phyloP scores from a whole-genome alignment of 2,797 vertebrate genomes.

The Meda fulgida region DNA sequence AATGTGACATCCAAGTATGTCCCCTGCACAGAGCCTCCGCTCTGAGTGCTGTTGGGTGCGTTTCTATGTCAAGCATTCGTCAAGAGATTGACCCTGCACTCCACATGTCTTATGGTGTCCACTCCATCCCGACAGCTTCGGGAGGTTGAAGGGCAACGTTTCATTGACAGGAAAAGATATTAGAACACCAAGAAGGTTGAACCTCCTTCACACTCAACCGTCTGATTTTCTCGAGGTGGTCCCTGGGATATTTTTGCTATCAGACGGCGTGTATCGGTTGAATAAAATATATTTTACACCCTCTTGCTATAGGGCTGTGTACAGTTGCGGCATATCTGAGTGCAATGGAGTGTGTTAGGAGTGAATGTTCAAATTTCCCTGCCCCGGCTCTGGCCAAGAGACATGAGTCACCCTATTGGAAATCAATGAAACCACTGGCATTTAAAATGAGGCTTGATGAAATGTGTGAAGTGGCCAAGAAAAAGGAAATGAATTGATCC shows the following conservation, averaged over 20 bases:
- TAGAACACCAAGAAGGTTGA: slow-evolving; percentile 49
- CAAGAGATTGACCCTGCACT: slow-evolving; percentile 38
- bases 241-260: slow-evolving; percentile 22
- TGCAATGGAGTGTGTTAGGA: slow-evolving; percentile 61
- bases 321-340: slow-evolving; percentile 53
- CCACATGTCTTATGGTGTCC: slow-evolving; percentile 28
- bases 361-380: slow-evolving; percentile 63
- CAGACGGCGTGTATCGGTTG: slow-evolving; percentile 29
- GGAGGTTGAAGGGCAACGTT: slow-evolving; percentile 35
- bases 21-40: slow-evolving; percentile 64
- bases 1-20: slow-evolving; percentile 73
- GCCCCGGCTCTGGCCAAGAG: slow-evolving; percentile 58
- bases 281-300: slow-evolving; percentile 43
- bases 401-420: slow-evolving; percentile 69
- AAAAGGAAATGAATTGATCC: slow-evolving; percentile 69
- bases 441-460: slow-evolving; percentile 75
- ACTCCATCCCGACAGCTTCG: slow-evolving; percentile 22
- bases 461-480: slow-evolving; percentile 70
- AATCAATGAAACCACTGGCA: slow-evolving; percentile 76
- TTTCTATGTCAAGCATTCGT: slow-evolving; percentile 36
- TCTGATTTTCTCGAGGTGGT: slow-evolving; percentile 42
- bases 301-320: neutral
- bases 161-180: slow-evolving; percentile 44
- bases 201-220: slow-evolving; percentile 22
- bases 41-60: slow-evolving; percentile 62